These are phyloP conservation scores for Tapera naevia DNA, from an alignment of 2,797 vertebrate genomes.

Conservation along the genomic window DNA sequence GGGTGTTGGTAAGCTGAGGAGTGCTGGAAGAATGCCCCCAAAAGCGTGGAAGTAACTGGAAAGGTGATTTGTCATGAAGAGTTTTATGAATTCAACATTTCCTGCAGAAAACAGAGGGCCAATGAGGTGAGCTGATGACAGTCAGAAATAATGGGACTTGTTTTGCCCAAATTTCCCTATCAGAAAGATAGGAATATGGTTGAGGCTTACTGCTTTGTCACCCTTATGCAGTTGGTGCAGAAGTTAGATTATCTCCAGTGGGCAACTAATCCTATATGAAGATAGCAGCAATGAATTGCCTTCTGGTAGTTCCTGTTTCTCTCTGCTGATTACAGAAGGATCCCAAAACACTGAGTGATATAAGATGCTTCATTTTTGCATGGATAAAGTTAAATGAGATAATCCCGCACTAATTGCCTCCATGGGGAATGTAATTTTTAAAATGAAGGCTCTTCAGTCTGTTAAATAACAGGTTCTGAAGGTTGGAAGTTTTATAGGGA, in stretches of 20 bases:
- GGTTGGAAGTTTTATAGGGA: conserved; percentile 5
- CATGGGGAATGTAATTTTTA: conserved; percentile 43
- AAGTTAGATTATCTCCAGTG: background rate
- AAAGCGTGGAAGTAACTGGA: background rate
- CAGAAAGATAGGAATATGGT: background rate
- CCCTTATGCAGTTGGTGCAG: background rate
- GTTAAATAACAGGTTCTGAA: conserved; percentile 28
- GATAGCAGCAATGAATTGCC: background rate
- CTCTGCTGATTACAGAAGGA: background rate
- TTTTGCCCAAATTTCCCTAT: background rate
- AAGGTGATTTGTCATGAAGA: background rate
- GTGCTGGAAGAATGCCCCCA: background rate
- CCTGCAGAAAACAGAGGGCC: background rate
- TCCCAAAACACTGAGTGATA: conserved; percentile 5
- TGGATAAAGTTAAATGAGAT: conserved; percentile 14
- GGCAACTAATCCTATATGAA: background rate
- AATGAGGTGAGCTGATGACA: background rate
- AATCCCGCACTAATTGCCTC: conserved; percentile 60
- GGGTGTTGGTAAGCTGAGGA: background rate
- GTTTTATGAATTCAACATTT: background rate
- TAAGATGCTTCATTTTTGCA: conserved; percentile 13
- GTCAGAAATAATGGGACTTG: background rate
- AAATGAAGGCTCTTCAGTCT: conserved; percentile 31
- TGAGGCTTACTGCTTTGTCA: background rate
- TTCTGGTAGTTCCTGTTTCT: background rate